Evolutionary conservation across 2,888 invertebrate genomes (phyloP).

Genomic region (Idaea biselata): DNA sequence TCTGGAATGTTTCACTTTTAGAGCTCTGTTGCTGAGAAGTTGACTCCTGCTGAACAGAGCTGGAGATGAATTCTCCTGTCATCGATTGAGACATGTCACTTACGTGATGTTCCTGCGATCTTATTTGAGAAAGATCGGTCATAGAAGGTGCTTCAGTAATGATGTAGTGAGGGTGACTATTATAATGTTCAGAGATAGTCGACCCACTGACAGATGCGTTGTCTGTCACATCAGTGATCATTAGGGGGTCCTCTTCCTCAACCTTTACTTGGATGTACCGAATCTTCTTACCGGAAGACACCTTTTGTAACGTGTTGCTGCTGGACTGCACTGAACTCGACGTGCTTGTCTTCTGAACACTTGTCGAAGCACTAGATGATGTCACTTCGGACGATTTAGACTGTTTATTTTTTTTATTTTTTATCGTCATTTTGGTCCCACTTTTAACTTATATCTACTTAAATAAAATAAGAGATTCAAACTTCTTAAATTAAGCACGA

Average conservation of each 20-base stretch:
- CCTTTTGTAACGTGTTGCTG: conserved; percentile 68
- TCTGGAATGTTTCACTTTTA: conserved; percentile 67
- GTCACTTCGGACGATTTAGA: conserved; percentile 67
- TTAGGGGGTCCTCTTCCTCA: conserved; percentile 76
- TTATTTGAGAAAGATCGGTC: conserved; percentile 68
- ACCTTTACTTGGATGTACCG: conserved; percentile 78
- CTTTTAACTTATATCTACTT: conserved; percentile 45
- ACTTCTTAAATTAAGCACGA: conserved; percentile 41
- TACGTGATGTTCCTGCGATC: conserved; percentile 59
- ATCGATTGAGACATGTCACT: conserved; percentile 71
- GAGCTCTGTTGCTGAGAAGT: conserved; percentile 69
- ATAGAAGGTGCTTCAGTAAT: conserved; percentile 77
- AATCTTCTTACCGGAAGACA: conserved; percentile 74
- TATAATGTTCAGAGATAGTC: conserved; percentile 72
- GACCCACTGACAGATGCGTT: conserved; percentile 73
- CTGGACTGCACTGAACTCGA: conserved; percentile 66
- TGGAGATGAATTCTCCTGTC: conserved; percentile 70
- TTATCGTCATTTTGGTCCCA: conserved; percentile 77
- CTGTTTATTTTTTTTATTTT: conserved; percentile 80
- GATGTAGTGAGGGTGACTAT: conserved; percentile 77
- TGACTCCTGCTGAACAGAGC: conserved; percentile 61
- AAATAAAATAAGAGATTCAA: conserved; percentile 60
- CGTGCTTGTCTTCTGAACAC: conserved; percentile 71
- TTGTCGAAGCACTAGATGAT: conserved; percentile 66
- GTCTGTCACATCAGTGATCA: conserved; percentile 77